Percentiles rank a stretch among this genome's conserved stretches.
Evolutionary conservation across 2,113 vertebrate species (phyloP).

Genomic region (Orthonyx spaldingii): DNA sequence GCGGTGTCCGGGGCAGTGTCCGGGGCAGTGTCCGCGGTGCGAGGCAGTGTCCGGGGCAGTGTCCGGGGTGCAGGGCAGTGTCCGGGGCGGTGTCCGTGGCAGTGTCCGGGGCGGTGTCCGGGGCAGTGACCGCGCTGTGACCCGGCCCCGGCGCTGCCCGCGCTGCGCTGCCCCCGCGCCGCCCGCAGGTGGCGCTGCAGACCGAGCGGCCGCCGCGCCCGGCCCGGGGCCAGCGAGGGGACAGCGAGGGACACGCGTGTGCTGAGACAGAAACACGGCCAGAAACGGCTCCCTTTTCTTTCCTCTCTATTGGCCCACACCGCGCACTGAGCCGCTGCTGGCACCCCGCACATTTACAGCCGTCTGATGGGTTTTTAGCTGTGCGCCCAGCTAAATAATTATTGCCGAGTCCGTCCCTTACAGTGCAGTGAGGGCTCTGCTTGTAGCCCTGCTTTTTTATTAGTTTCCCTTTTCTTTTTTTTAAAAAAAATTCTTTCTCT

Average conservation of each 20-base stretch:
- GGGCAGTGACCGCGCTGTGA: neutral
- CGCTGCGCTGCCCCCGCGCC: neutral
- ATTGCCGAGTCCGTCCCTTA: neutral
- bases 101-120: too few species aligned
- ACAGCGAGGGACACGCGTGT: too few species aligned
- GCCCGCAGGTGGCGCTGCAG: neutral
- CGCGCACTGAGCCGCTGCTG: neutral
- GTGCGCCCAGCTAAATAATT: neutral
- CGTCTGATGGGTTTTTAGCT: neutral
- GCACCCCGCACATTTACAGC: neutral
- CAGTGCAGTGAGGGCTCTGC: neutral
- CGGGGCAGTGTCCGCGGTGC: too few species aligned
- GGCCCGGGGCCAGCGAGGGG: neutral
- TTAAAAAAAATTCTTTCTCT: neutral
- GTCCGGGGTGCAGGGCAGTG: neutral
- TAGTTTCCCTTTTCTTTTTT: neutral
- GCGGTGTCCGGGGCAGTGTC: too few species aligned
- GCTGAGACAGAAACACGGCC: neutral
- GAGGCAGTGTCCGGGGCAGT: too few species aligned
- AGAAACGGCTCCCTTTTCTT: too few species aligned
- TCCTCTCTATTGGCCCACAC: neutral
- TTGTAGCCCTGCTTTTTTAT: neutral
- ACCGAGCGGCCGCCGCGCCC: neutral
- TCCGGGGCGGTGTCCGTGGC: too few species aligned
- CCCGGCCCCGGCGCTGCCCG: neutral